A percentile compares a stretch with the other conserved stretches of the same genome.
These are phyloP conservation scores for Macrostomum lignano DNA, from an alignment of 1,140 invertebrate species.

Conservation along the genomic window DNA sequence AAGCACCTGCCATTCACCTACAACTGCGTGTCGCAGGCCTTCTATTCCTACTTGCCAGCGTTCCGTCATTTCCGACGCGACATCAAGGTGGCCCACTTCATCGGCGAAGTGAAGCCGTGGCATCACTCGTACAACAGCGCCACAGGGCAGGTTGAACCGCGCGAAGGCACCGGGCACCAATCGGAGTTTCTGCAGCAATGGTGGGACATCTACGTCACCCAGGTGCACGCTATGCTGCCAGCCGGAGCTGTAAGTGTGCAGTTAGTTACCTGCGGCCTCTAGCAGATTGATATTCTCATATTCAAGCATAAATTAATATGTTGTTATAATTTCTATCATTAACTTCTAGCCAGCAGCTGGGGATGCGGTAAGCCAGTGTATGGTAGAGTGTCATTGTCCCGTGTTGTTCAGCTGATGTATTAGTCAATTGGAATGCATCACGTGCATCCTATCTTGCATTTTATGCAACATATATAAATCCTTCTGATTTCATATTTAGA, in stretches of 20 bases:
- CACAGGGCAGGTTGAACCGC: slow-evolving; percentile 35
- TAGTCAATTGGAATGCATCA: no score
- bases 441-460: no score
- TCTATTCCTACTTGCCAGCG: slow-evolving; percentile 84
- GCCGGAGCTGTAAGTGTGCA: slow-evolving; percentile 53
- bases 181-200: slow-evolving; percentile 42
- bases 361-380: no score
- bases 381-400: no score
- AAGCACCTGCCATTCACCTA: slow-evolving; percentile 85
- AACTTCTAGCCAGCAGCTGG: no score
- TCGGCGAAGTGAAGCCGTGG: slow-evolving; percentile 83
- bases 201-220: slow-evolving; percentile 60
- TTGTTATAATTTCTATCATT: no score
- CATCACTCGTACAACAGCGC: slow-evolving; percentile 47
- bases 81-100: slow-evolving; percentile 89
- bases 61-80: slow-evolving; percentile 64
- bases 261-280: no score
- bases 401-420: no score
- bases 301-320: no score
- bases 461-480: no score
- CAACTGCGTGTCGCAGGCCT: slow-evolving; percentile 73
- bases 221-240: slow-evolving; percentile 44
- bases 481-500: no score
- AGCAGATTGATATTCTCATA: no score
- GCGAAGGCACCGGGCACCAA: slow-evolving; percentile 25